Evolutionary conservation across 2,113 vertebrate genomes (phyloP).

Genomic region (Strix aluco): DNA sequence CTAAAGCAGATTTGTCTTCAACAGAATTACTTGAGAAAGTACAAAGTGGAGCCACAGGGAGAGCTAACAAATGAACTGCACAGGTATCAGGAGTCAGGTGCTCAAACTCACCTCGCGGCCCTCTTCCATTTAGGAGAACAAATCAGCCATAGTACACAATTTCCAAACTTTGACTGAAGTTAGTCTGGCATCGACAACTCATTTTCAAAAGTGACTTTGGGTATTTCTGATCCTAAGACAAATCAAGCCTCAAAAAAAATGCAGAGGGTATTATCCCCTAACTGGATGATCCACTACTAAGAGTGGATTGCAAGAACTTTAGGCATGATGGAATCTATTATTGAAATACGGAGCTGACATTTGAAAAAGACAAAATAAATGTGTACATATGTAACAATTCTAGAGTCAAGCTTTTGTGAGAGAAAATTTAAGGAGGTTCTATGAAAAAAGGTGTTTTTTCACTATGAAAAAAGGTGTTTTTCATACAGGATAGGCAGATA

Average conservation of each 20-base stretch:
- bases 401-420: background rate
- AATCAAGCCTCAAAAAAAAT: background rate
- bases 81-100: background rate
- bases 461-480: background rate
- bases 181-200: background rate
- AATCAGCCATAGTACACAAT: background rate
- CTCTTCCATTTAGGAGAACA: background rate
- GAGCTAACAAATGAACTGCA: background rate
- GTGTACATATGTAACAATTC: background rate
- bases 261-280: background rate
- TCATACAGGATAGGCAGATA: background rate
- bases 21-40: background rate
- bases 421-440: background rate
- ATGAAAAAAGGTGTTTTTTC: too few relatives aligned
- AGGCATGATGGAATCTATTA: background rate
- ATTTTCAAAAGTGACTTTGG: background rate
- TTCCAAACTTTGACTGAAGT: background rate
- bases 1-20: background rate
- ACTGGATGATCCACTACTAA: background rate
- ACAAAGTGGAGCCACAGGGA: background rate
- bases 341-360: slow-evolving; percentile 15
- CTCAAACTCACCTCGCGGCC: background rate
- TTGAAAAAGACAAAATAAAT: slow-evolving; percentile 1
- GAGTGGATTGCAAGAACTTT: background rate
- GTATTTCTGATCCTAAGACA: background rate